Base-by-base conservation (phyloP, 2,888 invertebrate genomes). In the Macropis europaea region DNA sequence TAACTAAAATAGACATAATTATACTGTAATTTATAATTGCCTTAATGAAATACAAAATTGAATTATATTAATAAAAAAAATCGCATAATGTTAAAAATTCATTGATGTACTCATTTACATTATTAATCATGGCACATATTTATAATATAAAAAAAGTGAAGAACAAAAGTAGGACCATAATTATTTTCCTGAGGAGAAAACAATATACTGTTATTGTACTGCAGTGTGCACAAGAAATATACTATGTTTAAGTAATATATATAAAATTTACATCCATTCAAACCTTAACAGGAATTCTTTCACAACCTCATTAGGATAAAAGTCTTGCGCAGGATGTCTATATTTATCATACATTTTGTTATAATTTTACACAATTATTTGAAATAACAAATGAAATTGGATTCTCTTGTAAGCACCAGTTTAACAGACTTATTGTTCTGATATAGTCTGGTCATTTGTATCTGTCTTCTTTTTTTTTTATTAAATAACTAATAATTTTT, bases 261-360 rank as follows among this genome's bases (percentile, higher is more conserved):
- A 77, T 50, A 62, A 73, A 75, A 66, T 73, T 43, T 77, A 73
- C 64, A 78, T 70, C 48, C 26, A 43, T 79, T 77, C 69, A 60
- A 66, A 32, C 54, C 52, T 50, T 54, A 60, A 67, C 43, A 50
- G 32, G 28, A 77, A 76, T 69, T 47, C 32, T n/a, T 28, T 81
- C 76, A 81, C 76, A 78, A 81, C 73, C 81, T 76, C 45, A 32
- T 64, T 72, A 71, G 52, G 42, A 71, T 42, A 80, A 48, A 59
- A 53, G 32, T 53, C 38, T 77, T 42, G 34, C 38, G 45, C 47
- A 57, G 36, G 62, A 42, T 62, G 52, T 40, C 30, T 52, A 42
- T 48, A 26, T 56, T 38, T 62, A 59, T 56, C 45, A 42, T 38
- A 32, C 52, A 69, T 66, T 60, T 36, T 22, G n/a, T 40, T 17